Evolutionary conservation across 2,113 vertebrate genomes (phyloP).

Genomic region (Polypterus senegalus): DNA sequence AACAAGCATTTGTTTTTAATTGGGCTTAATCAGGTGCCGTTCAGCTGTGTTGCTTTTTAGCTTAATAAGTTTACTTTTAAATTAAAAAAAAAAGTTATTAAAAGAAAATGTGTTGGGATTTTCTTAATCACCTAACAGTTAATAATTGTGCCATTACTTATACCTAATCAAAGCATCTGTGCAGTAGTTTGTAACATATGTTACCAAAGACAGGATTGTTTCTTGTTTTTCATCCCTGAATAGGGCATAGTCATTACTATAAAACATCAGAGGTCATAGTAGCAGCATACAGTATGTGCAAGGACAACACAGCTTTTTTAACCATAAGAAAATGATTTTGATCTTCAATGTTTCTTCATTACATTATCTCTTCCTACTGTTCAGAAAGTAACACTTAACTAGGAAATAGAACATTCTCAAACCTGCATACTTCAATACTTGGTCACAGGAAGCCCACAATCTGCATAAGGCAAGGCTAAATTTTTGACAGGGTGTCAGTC

Average conservation of each 20-base stretch:
- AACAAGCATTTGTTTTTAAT: not conserved
- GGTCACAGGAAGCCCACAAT: too few relatives aligned
- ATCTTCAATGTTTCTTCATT: too few relatives aligned
- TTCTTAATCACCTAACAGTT: not conserved
- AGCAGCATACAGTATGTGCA: too few relatives aligned
- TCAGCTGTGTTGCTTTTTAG: not conserved
- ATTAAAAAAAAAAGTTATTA: not conserved
- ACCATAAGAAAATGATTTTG: too few relatives aligned
- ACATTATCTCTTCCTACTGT: too few relatives aligned
- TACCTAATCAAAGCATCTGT: not conserved
- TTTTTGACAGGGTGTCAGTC: too few relatives aligned
- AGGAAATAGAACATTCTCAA: too few relatives aligned
- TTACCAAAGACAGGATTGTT: not conserved
- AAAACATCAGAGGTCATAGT: not conserved
- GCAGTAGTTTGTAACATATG: not conserved
- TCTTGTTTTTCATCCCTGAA: not conserved
- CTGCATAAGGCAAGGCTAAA: too few relatives aligned
- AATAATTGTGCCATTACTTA: not conserved
- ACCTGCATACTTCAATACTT: too few relatives aligned
- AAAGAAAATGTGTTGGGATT: not conserved
- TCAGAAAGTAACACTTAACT: too few relatives aligned
- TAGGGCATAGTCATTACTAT: not conserved
- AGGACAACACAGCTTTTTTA: too few relatives aligned
- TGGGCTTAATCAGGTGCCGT: not conserved
- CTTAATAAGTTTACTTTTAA: not conserved